Evolutionary conservation across 2,888 invertebrate species (phyloP), one percentile per base, ranked within the genome.

Genomic region (Drosophila demipolita): DNA sequence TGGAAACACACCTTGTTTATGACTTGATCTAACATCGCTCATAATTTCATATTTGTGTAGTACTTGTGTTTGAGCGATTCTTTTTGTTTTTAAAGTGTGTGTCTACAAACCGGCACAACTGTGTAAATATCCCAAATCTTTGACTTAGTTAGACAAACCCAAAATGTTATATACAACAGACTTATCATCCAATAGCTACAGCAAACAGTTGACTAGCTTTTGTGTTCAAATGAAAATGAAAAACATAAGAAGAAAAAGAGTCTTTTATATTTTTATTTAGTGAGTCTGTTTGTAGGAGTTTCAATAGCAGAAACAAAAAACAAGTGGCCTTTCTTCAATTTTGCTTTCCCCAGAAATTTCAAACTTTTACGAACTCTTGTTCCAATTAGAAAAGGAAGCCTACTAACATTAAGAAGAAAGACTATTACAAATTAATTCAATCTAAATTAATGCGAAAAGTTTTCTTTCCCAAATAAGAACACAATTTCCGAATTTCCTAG

Each of bases 91-190:
- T 6, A 45, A 4, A 45, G 23, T 45, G 57, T 66, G 52, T 66
- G 53, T 63, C 63, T 49, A 40, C 29, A 54, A 66, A 50, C 66
- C 54, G 61, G 29, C 35, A 75, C 89, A 86, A 87, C 85, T 86
- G 85, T 87, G 74, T 55, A 87, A 89, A 86, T 58, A 89, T 61
- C 48, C 62, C 74, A 66, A 72, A 59, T 68, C 74, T 68, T 74
- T 40, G 68, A 65, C 78, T 75, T 50, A 65, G 66, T 50, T 66
- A 77, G 87, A 89, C 75, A 77, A 77, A 77, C 75, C 65, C 65
- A 50, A 59, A 66, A 75, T 77, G 57, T 60, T 20, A 40, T 38
- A 7, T 54, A 17, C 40, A 40, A 45, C 72, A 49, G 77, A 80
- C 66, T 61, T 59, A 59, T 69, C 52, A 58, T 23, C 35, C 48